Base-by-base conservation (phyloP, 53 echinoderm and acorn worm species). In the Actinopyga echinites region DNA sequence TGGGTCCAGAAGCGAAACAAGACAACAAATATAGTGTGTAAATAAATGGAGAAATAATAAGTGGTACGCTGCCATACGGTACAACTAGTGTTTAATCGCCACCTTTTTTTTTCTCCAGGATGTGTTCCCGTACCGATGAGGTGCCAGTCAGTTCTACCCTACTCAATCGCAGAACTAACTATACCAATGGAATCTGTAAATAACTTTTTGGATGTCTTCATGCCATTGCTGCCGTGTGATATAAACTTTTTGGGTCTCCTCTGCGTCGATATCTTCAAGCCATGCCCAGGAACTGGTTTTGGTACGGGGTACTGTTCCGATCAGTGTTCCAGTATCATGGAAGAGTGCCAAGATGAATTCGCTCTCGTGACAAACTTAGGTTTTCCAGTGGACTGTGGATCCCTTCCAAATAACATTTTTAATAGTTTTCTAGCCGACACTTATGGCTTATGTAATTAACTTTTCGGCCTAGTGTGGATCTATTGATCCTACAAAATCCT, bases 281-380 rank as follows among this genome's bases (percentile, higher is more conserved):
- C 71, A 40, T 71, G 71, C 71, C 71, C 71, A 8, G 43, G 71
- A 28, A 71, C 6, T 21, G 68, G 68, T 13, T 68, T 34, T 68
- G 68, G 68, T 11, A 32, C 68, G 6, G 68, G 35, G 10, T 33
- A 36, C 31, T 68, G 68, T 23, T 38, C 35, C 21, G 38, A 68
- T 68, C 5, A 13, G n/a, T 68, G 68, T 68, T 20, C 20, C 7
- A 20, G 2, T 20, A 9, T 68, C 35, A n/a, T 21, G n/a, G 12
- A 32, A n/a, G 34, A 20, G 1, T 68, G 68, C 34, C 20, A 3
- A 13, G 32, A 13, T 34, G 34, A 17, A 68, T 36, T 68, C 4
- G 40, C 33, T n/a, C 21, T 2, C 34, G 11, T 20, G 1, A 13
- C 17, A 2, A 22, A 33, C 38, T 10, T 68, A 34, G 38, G 3